Evolutionary conservation across 2,888 invertebrate genomes (phyloP), one percentile per base, ranked within the genome.

Genomic region (Xylophagus ater): DNA sequence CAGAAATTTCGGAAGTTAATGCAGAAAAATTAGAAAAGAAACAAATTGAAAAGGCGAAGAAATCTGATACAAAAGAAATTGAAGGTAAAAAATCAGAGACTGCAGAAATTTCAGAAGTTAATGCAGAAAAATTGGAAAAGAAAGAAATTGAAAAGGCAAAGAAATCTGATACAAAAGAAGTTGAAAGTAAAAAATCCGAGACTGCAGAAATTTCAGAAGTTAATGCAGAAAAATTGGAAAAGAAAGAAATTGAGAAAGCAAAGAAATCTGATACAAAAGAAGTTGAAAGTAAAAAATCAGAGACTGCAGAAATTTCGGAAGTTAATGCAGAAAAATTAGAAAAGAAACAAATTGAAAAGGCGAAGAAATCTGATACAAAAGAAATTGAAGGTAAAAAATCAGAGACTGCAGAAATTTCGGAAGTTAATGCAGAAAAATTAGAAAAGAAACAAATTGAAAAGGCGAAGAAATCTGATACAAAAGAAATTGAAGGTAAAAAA

Each of bases 1-100:
- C 23, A 37, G 21, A 48, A 39, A 32, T 34, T 12, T 43, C 45
- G 14, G 34, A 46, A 32, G 41, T 44, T 4, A 25, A n/a, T 26
- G 34, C 41, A 13, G 42, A 44, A 38, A 14, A 42, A 34, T 41
- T 40, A 41, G 31, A 47, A 35, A 23, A 32, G 33, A 19, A 32
- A 17, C 24, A 33, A 39, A 29, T 15, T 23, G 29, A 34, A 20
- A 28, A 36, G 9, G 24, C 18, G 10, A 9, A 14, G 8, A 21
- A 23, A 8, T 4, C 10, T 14, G 10, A 18, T 5, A 10, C 7
- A 15, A 34, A 24, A 18, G 7, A 24, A 12, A 8, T 20, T 12
- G 20, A 26, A 6, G 5, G 9, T 7, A n/a, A 10, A 8, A 28
- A 26, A 36, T 6, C 6, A 9, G 13, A 25, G 10, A 23, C 20